Evolutionary conservation across 2,797 vertebrate species (phyloP).

Genomic region (Antrozous pallidus): DNA sequence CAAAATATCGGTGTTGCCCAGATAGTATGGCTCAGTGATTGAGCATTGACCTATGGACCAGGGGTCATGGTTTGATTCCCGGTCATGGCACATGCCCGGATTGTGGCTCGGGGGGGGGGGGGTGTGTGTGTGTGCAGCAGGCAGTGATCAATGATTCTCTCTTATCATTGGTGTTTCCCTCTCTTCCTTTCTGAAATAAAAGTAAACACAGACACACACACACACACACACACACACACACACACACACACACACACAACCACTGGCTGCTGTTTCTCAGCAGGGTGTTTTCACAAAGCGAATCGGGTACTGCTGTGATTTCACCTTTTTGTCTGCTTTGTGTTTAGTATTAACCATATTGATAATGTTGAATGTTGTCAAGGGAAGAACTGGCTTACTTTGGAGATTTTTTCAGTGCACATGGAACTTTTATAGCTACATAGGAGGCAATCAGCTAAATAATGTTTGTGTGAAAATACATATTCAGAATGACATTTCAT

Average conservation of each 20-base stretch:
- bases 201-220: too few relatives aligned
- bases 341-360: background rate
- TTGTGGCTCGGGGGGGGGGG: too few relatives aligned
- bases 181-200: too few relatives aligned
- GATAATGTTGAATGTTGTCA: background rate
- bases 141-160: too few relatives aligned
- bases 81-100: too few relatives aligned
- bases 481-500: background rate
- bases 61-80: too few relatives aligned
- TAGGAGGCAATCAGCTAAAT: background rate
- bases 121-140: too few relatives aligned
- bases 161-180: too few relatives aligned
- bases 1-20: background rate
- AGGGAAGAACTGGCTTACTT: background rate
- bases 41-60: too few relatives aligned
- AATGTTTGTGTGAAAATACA: background rate
- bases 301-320: rapidly evolving
- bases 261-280: background rate
- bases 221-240: too few relatives aligned
- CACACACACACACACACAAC: too few relatives aligned
- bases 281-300: background rate
- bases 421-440: background rate
- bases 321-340: background rate
- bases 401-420: background rate
- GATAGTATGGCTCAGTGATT: too few relatives aligned